Evolutionary conservation across 2,888 invertebrate species (phyloP).

Genomic region (Lithophane socia): DNA sequence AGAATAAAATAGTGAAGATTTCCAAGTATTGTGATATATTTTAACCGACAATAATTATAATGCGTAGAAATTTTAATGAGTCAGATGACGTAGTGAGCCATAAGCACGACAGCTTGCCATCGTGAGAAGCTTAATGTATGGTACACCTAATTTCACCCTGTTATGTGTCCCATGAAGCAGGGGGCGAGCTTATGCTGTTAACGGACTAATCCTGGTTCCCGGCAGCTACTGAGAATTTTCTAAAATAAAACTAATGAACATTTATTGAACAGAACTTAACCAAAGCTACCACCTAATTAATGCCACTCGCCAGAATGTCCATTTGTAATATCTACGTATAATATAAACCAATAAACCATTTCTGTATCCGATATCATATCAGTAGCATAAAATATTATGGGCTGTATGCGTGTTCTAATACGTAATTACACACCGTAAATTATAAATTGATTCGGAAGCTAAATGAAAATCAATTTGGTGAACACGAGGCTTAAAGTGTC

Average conservation of each 20-base stretch:
- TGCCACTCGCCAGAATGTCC: background rate
- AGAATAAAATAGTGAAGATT: background rate
- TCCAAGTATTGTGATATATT: background rate
- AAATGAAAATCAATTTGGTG: conserved; percentile 39
- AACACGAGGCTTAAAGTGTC: conserved; percentile 1
- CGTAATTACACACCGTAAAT: conserved; percentile 4
- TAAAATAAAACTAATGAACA: background rate
- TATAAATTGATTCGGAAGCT: conserved; percentile 14
- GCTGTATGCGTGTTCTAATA: background rate
- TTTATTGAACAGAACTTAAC: background rate
- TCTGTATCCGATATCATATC: background rate
- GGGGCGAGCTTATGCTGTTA: too few relatives aligned
- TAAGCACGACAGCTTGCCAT: background rate
- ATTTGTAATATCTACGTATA: background rate
- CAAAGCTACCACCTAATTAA: background rate
- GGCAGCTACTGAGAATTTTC: background rate
- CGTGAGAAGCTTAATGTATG: too few relatives aligned
- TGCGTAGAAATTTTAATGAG: background rate
- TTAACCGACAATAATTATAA: background rate
- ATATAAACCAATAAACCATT: conserved; percentile 12
- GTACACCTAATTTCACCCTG: background rate
- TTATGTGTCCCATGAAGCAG: background rate
- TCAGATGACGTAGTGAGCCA: background rate
- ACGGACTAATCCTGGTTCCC: background rate
- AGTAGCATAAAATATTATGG: background rate